Evolutionary conservation across 2,888 invertebrate genomes (phyloP).

Genomic region (Monoplex corrugatus): DNA sequence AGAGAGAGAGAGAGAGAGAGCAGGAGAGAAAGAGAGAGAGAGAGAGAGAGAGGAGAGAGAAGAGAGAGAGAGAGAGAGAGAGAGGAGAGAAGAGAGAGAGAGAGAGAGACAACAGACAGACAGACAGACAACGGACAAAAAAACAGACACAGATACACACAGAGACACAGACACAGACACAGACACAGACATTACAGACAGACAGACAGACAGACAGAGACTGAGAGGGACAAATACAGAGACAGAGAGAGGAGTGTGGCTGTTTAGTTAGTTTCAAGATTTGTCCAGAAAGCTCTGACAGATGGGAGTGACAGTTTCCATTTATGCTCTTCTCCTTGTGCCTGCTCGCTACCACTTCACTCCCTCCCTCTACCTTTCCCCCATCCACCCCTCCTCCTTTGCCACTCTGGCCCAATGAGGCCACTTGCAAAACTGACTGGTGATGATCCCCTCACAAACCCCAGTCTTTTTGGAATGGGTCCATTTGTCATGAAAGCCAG

Average conservation of each 20-base stretch:
- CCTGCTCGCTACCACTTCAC: no score
- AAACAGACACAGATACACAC: background rate
- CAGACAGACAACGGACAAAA: background rate
- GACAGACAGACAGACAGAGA: background rate
- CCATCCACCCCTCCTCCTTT: no score
- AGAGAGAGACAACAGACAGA: background rate
- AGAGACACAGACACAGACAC: background rate
- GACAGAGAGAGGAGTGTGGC: background rate
- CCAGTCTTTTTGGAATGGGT: no score
- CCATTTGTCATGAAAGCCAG: no score
- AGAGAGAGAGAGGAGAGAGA: background rate
- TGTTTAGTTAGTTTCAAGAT: no score
- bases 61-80: background rate
- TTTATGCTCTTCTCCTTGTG: no score
- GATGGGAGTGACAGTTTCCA: no score
- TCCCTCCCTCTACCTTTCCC: no score
- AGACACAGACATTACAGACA: slow-evolving; percentile 1
- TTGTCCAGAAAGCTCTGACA: no score
- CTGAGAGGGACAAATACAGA: background rate
- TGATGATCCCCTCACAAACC: no score
- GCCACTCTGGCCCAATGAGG: no score
- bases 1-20: background rate
- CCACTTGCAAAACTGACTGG: no score
- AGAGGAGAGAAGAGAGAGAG: background rate
- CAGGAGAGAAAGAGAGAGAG: background rate